These are phyloP conservation scores for Uromys caudimaculatus DNA, from an alignment of 2,797 vertebrate genomes.

Conservation along the genomic window DNA sequence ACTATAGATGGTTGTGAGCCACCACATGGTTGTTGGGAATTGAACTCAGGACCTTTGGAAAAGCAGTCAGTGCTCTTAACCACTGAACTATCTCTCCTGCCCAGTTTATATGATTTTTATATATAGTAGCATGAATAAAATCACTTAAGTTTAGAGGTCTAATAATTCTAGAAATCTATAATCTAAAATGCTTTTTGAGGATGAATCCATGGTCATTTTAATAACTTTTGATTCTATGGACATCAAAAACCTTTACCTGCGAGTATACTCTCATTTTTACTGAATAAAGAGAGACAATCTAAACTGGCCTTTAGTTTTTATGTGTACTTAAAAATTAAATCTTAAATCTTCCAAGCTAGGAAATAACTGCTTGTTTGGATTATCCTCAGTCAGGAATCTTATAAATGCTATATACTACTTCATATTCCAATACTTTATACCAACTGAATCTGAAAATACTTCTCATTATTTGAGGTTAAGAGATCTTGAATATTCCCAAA, in stretches of 20 bases:
- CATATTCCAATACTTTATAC: slow-evolving; percentile 83
- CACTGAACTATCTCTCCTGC: not conserved
- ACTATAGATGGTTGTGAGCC: not conserved
- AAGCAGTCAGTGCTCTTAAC: not conserved
- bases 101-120: not conserved
- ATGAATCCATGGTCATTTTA: not conserved
- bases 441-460: slow-evolving; percentile 80
- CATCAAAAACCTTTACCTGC: not conserved
- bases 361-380: slow-evolving; percentile 75
- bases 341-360: not conserved
- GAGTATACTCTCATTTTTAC: not conserved
- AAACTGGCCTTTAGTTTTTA: slow-evolving; percentile 51
- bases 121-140: not conserved
- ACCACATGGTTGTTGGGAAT: not conserved
- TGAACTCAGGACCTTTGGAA: not conserved
- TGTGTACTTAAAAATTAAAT: slow-evolving; percentile 68
- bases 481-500: slow-evolving; percentile 71
- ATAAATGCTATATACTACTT: slow-evolving; percentile 71
- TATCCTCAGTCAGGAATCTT: slow-evolving; percentile 78
- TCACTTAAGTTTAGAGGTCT: not conserved
- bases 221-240: not conserved
- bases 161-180: slow-evolving; percentile 28
- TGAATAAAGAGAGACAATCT: not conserved
- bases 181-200: not conserved
- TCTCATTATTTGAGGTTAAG: slow-evolving; percentile 79